These are phyloP conservation scores for Hiodon tergisus DNA, from an alignment of 2,113 vertebrate species.

Conservation along the genomic window DNA sequence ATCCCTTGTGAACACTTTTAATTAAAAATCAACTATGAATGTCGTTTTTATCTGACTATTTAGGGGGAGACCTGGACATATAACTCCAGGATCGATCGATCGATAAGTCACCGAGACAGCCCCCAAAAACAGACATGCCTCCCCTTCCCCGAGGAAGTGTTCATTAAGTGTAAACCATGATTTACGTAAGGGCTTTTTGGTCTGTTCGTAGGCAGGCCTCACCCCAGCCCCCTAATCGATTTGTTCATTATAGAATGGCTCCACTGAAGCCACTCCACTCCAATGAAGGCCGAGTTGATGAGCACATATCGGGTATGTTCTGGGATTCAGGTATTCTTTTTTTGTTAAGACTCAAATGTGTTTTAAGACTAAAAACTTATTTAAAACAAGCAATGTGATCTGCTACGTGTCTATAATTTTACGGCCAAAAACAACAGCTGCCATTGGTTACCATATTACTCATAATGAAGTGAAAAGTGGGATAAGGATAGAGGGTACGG, in stretches of 20 bases:
- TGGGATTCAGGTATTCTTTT: no score
- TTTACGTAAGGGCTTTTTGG: constrained; percentile 33
- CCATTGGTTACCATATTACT: constrained; percentile 43
- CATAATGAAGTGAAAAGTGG: constrained; percentile 21
- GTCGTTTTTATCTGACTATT: constrained; percentile 27
- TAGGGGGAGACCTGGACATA: constrained; percentile 28
- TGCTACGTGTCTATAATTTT: no score
- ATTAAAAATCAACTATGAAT: constrained; percentile 44
- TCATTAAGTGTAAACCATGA: constrained; percentile 43
- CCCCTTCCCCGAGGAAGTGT: constrained; percentile 39
- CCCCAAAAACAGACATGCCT: constrained; percentile 41
- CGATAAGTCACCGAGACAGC: constrained; percentile 47
- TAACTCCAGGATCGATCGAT: constrained; percentile 44
- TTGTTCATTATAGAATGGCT: not conserved
- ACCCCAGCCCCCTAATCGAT: not conserved
- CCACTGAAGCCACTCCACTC: no score
- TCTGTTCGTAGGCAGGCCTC: not conserved
- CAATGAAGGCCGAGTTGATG: no score
- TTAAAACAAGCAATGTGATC: constrained; percentile 28
- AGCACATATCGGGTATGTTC: no score
- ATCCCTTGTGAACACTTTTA: constrained; percentile 27
- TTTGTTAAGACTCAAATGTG: no score
- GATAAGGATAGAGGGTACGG: no score
- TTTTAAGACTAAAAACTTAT: constrained; percentile 29
- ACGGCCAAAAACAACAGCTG: constrained; percentile 40